A percentile compares a stretch with the other conserved stretches of the same genome.
Evolutionary conservation across 2,888 invertebrate species (phyloP).

Genomic region (Saturnia pavonia): DNA sequence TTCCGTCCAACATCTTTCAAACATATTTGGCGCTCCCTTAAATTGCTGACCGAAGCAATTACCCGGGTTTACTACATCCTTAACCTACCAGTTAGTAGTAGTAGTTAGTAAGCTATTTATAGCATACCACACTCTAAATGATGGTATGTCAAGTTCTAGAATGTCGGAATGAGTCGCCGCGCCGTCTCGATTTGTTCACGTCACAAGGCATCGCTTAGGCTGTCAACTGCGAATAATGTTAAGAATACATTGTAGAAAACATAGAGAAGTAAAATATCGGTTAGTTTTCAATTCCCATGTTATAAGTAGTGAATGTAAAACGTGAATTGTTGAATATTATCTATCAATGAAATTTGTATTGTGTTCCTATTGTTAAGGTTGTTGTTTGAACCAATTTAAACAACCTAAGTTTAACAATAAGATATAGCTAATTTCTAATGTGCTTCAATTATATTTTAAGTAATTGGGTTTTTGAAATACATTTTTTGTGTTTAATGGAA

Average conservation of each 20-base stretch:
- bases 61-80: no score
- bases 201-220: constrained; percentile 58
- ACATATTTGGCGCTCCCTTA: no score
- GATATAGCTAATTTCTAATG: no score
- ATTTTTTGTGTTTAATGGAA: no score
- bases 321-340: not conserved
- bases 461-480: no score
- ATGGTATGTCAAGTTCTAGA: constrained; percentile 28
- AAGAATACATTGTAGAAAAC: not conserved
- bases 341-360: not conserved
- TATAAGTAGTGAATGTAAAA: not conserved
- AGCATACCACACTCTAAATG: not conserved
- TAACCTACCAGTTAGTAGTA: no score
- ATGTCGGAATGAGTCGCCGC: constrained; percentile 58
- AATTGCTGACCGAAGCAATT: no score
- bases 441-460: no score
- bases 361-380: no score
- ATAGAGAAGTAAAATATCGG: not conserved
- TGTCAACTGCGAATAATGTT: constrained; percentile 53
- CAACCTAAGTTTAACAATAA: no score
- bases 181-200: constrained; percentile 71
- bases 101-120: not conserved
- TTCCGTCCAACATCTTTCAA: no score
- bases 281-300: not conserved
- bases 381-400: no score